Conservation (phyloP, 2,888 invertebrate species). For the Drosophila sordidula region DNA sequence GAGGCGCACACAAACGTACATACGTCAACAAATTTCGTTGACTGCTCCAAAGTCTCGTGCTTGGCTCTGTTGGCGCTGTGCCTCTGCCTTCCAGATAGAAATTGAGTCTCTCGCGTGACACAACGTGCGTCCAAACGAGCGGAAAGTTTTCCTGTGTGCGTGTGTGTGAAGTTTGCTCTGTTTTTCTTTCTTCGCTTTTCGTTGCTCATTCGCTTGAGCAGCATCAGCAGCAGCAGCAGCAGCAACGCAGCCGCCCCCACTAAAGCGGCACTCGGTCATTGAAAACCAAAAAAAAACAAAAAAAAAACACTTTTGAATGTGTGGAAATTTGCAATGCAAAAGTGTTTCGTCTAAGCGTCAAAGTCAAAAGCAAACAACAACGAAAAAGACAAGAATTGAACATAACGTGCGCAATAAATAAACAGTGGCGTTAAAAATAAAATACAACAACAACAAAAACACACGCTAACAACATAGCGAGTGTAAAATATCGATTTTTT, state of each 20-base stretch:
- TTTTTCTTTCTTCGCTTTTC: constrained; percentile 64
- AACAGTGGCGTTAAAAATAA: constrained; percentile 19
- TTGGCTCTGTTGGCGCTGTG: constrained; percentile 36
- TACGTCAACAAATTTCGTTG: constrained; percentile 39
- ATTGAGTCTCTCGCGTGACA: constrained; percentile 77
- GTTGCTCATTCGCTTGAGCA: constrained; percentile 60
- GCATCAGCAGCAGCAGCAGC: constrained; percentile 22
- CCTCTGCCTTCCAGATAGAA: constrained; percentile 67
- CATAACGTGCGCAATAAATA: constrained; percentile 21
- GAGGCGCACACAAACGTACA: constrained; percentile 10
- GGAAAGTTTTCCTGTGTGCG: constrained; percentile 64
- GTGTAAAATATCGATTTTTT: constrained; percentile 70
- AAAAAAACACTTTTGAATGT: constrained; percentile 12
- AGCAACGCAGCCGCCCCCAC: constrained; percentile 29
- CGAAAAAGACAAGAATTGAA: constrained; percentile 3
- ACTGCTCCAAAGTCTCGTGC: constrained; percentile 63
- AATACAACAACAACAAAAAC: no score
- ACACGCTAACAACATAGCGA: constrained; percentile 27
- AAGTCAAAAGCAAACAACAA: constrained; percentile 27
- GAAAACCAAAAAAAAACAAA: constrained; percentile 27
- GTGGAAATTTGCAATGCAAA: constrained; percentile 35
- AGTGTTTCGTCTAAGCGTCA: constrained; percentile 18
- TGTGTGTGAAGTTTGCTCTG: constrained; percentile 55
- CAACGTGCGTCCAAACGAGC: constrained; percentile 76
- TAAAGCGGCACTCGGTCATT: constrained; percentile 47